phyloP scores from a whole-genome alignment of 2,888 invertebrate genomes.

The Linyphia triangularis region DNA sequence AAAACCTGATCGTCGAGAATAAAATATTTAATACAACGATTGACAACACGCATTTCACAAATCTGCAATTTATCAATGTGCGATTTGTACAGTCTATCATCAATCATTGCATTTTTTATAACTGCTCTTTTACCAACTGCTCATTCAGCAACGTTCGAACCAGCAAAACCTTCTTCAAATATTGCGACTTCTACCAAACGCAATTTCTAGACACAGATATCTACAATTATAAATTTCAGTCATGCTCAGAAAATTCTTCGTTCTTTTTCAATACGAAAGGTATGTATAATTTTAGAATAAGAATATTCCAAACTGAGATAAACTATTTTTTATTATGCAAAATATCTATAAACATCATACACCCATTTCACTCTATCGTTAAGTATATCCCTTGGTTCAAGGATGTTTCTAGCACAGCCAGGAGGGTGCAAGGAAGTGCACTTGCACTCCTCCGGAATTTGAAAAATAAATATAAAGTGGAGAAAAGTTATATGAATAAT shows the following conservation, averaged over 20 bases:
- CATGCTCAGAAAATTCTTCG: constrained; percentile 82
- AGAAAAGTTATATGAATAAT: too few species aligned
- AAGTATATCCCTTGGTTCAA: too few species aligned
- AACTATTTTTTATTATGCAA: background rate
- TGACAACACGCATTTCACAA: constrained; percentile 85
- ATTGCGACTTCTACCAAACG: constrained; percentile 82
- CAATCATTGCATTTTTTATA: constrained; percentile 86
- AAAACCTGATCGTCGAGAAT: constrained; percentile 80
- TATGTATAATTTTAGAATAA: background rate
- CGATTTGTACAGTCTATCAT: constrained; percentile 86
- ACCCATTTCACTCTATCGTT: too few species aligned
- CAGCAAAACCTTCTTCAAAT: constrained; percentile 85
- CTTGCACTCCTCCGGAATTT: too few species aligned
- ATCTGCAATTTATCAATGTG: constrained; percentile 84
- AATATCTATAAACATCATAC: too few species aligned
- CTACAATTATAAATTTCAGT: constrained; percentile 81
- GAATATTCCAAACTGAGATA: background rate
- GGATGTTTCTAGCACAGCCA: too few species aligned
- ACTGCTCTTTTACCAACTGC: constrained; percentile 85
- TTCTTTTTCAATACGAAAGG: constrained; percentile 80
- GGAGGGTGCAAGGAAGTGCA: too few species aligned
- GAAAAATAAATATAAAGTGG: too few species aligned
- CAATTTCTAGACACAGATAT: constrained; percentile 87
- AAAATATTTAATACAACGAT: constrained; percentile 83
- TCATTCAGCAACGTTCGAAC: constrained; percentile 87